A percentile compares a stretch with the other conserved stretches of the same genome.
Conservation (phyloP, 2,113 vertebrate species). For the Pitta sordida region DNA sequence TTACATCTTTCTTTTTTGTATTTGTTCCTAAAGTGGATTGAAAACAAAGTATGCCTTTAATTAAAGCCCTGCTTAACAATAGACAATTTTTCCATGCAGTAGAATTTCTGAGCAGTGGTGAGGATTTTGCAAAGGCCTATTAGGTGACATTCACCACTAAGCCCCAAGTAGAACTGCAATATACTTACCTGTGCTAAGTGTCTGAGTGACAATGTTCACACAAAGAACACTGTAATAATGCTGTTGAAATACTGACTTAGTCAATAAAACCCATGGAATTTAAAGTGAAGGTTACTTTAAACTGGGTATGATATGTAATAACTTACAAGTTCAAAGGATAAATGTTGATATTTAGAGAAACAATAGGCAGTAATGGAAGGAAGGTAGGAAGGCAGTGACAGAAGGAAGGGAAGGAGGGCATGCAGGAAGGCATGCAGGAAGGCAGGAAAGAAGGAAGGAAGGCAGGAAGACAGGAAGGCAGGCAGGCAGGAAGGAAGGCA, state of each 20-base stretch:
- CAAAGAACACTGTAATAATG: conserved; percentile 43
- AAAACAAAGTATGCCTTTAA: conserved; percentile 75
- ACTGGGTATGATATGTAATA: neutral
- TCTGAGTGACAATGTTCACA: conserved; percentile 33
- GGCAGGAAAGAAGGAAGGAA: rapidly evolving
- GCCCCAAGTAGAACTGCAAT: conserved; percentile 10
- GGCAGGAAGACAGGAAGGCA: no score
- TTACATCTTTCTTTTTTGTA: conserved; percentile 67
- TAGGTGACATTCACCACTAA: conserved; percentile 29
- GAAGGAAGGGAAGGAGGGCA: rapidly evolving
- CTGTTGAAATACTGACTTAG: conserved; percentile 31
- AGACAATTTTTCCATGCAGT: neutral
- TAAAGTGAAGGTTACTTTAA: conserved; percentile 35
- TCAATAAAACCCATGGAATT: conserved; percentile 14
- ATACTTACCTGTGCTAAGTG: conserved; percentile 31
- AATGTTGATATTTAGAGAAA: neutral
- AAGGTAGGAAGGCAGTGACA: rapidly evolving
- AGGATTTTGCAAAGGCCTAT: conserved; percentile 45
- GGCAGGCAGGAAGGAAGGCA: rapidly evolving
- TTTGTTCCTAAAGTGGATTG: conserved; percentile 76
- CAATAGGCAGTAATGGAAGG: neutral
- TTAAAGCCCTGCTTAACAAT: conserved; percentile 64
- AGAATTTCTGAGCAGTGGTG: conserved; percentile 46
- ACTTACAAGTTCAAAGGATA: neutral
- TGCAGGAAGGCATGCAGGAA: rapidly evolving